Conservation (phyloP, 1,140 invertebrate genomes). For the Fopius arisanus region DNA sequence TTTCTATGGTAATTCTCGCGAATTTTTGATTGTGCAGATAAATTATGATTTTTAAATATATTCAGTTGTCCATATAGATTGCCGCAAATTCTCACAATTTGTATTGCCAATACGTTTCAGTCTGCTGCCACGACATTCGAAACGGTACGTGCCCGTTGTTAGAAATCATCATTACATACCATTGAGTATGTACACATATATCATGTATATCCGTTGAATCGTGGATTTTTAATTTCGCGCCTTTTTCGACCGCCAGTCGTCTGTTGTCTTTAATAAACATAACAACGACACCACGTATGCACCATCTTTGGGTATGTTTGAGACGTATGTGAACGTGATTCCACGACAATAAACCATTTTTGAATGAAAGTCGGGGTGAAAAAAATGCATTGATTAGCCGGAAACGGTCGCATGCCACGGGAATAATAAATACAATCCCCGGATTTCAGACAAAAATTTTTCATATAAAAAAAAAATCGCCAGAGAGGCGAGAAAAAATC, state of each 20-base stretch:
- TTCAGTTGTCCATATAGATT: no score
- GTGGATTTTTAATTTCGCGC: slow-evolving; percentile 54
- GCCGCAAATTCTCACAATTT: slow-evolving; percentile 39
- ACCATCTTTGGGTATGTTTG: slow-evolving; percentile 3
- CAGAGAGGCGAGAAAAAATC: no score
- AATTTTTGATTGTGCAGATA: not conserved
- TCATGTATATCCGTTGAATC: slow-evolving; percentile 23
- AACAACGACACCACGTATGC: not conserved
- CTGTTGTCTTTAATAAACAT: slow-evolving; percentile 25
- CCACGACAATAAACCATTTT: not conserved
- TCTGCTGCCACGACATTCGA: slow-evolving; percentile 28
- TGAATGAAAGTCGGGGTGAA: not conserved
- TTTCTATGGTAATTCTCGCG: not conserved
- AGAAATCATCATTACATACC: slow-evolving; percentile 15
- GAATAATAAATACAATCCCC: not conserved
- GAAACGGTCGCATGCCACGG: not conserved
- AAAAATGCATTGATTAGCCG: not conserved
- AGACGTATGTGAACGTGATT: not conserved
- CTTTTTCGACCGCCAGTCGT: slow-evolving; percentile 53
- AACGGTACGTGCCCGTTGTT: slow-evolving; percentile 25
- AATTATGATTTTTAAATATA: no score
- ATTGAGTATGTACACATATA: not conserved
- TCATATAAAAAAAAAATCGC: not conserved
- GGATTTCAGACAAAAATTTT: not conserved
- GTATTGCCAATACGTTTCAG: slow-evolving; percentile 48